Percentiles rank a stretch among this genome's conserved stretches.
Evolutionary conservation across 1,140 invertebrate genomes (phyloP).

Genomic region (Sminthurides bifidus): DNA sequence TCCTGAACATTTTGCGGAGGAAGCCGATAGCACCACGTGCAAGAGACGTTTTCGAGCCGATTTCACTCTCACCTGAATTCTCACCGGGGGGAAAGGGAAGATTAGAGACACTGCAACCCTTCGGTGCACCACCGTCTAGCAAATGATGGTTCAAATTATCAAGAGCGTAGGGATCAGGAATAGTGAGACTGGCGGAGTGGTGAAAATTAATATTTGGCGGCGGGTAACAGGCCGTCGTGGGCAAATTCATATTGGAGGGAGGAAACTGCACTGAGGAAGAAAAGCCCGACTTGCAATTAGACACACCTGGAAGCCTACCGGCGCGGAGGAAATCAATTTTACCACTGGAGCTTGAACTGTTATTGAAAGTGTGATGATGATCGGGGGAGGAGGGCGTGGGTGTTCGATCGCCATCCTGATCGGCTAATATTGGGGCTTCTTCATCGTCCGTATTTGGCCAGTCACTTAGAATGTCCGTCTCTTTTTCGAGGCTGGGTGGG

Average conservation of each 20-base stretch:
- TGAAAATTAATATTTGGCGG: conserved; percentile 3
- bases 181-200: neutral
- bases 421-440: conserved; percentile 9
- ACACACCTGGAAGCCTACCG: neutral
- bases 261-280: too few relatives aligned
- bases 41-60: too few relatives aligned
- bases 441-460: conserved; percentile 28
- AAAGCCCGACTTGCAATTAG: neutral
- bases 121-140: too few relatives aligned
- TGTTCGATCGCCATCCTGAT: conserved; percentile 16
- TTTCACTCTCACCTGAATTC: too few relatives aligned
- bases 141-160: conserved; percentile 22
- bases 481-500: too few relatives aligned
- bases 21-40: conserved; percentile 27
- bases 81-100: too few relatives aligned
- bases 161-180: conserved; percentile 9
- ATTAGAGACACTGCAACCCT: too few relatives aligned
- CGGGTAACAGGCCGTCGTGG: neutral
- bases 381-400: conserved; percentile 20
- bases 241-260: neutral
- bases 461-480: conserved; percentile 27
- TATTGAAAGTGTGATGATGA: conserved; percentile 5
- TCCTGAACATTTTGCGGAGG: conserved; percentile 28
- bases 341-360: conserved; percentile 13
- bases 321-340: conserved; percentile 12